Conservation (phyloP, 2,113 vertebrate species). For the Phyllostomus discolor region DNA sequence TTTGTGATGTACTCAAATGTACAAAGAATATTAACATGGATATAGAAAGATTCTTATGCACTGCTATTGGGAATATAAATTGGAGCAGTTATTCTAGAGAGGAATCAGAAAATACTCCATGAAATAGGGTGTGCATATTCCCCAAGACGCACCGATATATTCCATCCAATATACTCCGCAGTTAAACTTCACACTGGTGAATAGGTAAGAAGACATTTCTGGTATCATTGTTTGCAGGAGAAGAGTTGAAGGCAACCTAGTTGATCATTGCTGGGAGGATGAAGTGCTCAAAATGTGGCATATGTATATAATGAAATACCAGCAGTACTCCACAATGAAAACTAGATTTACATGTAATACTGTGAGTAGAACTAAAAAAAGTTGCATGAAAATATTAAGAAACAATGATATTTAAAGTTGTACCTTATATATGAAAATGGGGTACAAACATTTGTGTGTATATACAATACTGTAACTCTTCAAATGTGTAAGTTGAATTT, state of each 20-base stretch:
- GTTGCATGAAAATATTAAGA: not conserved
- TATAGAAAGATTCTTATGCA: not conserved
- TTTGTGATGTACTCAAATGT: not conserved
- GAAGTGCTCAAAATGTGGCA: not conserved
- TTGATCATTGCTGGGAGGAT: not conserved
- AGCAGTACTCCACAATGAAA: not conserved
- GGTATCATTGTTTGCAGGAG: not conserved
- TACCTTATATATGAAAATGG: not conserved
- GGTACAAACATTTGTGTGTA: not conserved
- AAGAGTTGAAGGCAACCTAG: not conserved
- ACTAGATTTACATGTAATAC: not conserved
- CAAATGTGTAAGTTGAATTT: not conserved
- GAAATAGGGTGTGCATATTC: not conserved
- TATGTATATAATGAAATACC: not conserved
- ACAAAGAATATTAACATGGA: not conserved
- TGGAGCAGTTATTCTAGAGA: not conserved
- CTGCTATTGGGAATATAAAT: not conserved
- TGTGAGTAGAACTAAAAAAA: not conserved
- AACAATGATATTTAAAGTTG: not conserved
- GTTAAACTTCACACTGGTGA: not conserved
- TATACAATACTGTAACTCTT: not conserved
- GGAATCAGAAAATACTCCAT: not conserved
- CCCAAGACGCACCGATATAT: not conserved
- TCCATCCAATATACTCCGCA: not conserved
- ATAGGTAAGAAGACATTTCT: not conserved